Conservation (phyloP, 2,888 invertebrate species). For the Odontothrips loti region DNA sequence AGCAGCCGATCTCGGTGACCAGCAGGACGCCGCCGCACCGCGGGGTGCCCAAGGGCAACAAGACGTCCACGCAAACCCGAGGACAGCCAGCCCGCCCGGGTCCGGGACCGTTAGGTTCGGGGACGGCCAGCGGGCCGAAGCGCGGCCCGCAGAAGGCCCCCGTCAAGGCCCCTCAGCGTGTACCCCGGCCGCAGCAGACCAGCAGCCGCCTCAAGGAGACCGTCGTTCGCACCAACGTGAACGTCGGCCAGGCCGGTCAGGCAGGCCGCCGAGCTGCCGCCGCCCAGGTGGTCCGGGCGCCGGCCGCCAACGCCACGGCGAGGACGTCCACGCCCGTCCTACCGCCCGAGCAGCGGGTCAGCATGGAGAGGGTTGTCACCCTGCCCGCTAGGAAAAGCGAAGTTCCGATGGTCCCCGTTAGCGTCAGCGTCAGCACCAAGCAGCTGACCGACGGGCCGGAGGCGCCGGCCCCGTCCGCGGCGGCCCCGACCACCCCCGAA, state of each 20-base stretch:
- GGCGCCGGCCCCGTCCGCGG: not conserved
- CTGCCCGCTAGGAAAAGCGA: not conserved
- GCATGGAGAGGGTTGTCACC: not conserved
- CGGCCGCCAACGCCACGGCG: not conserved
- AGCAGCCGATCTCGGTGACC: not conserved
- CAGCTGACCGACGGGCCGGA: not conserved
- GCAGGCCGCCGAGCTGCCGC: not conserved
- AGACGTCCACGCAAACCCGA: not conserved
- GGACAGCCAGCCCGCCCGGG: not conserved
- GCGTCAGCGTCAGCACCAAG: not conserved
- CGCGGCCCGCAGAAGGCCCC: not conserved
- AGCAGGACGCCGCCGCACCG: not conserved
- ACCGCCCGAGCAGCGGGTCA: not conserved
- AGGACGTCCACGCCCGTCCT: not conserved
- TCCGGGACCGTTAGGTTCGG: not conserved
- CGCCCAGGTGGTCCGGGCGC: no score
- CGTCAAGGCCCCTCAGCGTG: not conserved
- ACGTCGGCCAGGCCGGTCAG: conserved; percentile 1
- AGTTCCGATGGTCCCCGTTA: not conserved
- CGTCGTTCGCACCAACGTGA: conserved; percentile 10
- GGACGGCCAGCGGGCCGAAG: not conserved
- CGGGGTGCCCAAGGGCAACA: conserved; percentile 12
- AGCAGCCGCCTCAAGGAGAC: conserved; percentile 15
- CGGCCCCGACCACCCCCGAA: not conserved
- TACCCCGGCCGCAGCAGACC: not conserved